Conservation (phyloP, 2,113 vertebrate species). For the Gobius niger region DNA sequence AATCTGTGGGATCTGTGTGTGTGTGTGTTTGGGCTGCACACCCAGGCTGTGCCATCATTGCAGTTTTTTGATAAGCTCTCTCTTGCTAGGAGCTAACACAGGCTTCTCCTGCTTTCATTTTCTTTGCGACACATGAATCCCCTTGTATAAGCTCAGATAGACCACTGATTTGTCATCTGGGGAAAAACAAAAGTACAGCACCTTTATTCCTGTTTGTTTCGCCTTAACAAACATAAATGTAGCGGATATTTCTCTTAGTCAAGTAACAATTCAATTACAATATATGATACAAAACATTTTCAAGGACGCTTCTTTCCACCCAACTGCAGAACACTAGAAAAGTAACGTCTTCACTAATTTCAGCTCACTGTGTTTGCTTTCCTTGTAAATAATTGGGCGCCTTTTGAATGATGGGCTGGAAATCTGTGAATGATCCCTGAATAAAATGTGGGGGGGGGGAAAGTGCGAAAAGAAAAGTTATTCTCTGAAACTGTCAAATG, state of each 20-base stretch:
- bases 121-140: conserved; percentile 2
- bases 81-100: conserved; percentile 23
- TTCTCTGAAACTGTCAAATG: not conserved
- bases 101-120: conserved; percentile 19
- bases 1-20: conserved; percentile 11
- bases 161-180: not conserved
- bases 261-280: too few relatives aligned
- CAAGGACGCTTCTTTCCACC: too few relatives aligned
- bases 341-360: not conserved
- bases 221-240: too few relatives aligned
- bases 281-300: too few relatives aligned
- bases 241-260: too few relatives aligned
- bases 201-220: not conserved
- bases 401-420: not conserved
- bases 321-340: not conserved
- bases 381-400: not conserved
- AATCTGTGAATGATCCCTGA: not conserved
- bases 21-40: conserved; percentile 37
- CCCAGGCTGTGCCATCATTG: conserved; percentile 11
- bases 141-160: conserved; percentile 1
- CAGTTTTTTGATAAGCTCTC: conserved; percentile 22
- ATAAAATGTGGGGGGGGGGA: not conserved
- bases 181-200: conserved; percentile 1
- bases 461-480: not conserved
- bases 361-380: not conserved